A percentile compares a stretch with the other conserved stretches of the same genome.
These are phyloP conservation scores for Lophotriccus pileatus DNA, from an alignment of 2,797 vertebrate species.

Conservation along the genomic window DNA sequence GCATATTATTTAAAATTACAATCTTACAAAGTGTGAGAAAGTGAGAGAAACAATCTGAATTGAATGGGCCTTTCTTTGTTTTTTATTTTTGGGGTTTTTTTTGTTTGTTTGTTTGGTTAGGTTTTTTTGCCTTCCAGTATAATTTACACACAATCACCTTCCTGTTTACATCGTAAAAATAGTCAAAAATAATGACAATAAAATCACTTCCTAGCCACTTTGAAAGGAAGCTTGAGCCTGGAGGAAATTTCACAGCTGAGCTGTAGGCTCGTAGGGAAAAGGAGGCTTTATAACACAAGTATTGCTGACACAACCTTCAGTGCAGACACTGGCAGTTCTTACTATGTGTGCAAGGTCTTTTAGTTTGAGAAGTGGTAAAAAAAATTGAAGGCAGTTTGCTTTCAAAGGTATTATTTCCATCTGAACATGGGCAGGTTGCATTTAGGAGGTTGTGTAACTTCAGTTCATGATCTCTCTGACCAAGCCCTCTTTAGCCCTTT, in stretches of 20 bases:
- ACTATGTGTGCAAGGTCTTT: background rate
- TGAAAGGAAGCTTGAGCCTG: slow-evolving; percentile 9
- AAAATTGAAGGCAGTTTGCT: background rate
- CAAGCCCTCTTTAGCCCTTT: background rate
- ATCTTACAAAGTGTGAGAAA: background rate
- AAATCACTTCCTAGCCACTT: background rate
- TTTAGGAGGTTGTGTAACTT: background rate
- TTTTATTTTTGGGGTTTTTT: background rate
- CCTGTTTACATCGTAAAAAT: background rate
- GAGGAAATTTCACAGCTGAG: slow-evolving; percentile 35
- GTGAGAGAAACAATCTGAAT: background rate
- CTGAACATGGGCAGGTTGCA: background rate
- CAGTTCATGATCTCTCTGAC: background rate
- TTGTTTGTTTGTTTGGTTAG: background rate
- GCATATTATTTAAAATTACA: background rate
- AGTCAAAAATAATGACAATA: slow-evolving; percentile 17
- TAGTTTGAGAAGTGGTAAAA: background rate
- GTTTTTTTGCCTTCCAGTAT: background rate
- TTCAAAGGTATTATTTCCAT: background rate
- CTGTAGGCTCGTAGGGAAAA: background rate
- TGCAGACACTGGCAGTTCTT: background rate
- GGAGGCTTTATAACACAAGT: background rate
- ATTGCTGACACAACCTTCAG: background rate
- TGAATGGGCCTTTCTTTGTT: background rate
- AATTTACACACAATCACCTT: background rate